Evolutionary conservation across 2,113 vertebrate genomes (phyloP), one percentile per base, ranked within the genome.

Genomic region (Otis tarda): DNA sequence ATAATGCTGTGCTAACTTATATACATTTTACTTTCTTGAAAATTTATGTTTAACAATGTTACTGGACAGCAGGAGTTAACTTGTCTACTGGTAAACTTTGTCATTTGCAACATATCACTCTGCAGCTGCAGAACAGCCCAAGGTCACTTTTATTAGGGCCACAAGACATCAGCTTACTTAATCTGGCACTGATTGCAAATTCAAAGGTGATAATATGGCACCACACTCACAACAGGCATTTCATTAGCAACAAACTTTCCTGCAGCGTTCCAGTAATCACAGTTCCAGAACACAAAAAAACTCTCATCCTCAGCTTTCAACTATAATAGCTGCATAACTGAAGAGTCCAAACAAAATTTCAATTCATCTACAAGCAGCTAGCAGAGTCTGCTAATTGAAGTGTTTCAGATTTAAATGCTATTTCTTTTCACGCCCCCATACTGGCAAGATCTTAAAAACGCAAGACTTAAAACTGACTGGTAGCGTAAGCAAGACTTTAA

Each of bases 141-240:
- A 97, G 97, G 97, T 96, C 95, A 96, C 56, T 91, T 52, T 41
- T 77, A 76, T 71, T 70, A 87, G 55, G 75, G 85, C 82, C 92
- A 92, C 85, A 95, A 90, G 79, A 91, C 86, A 87, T 74, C 76
- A 81, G 85, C 35, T 69, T 91, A 89, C 95, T 96, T 60, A 68
- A 95, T 78, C 92, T 94, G 94, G 94, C 94, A 96, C 65, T n/a
- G 77, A 76, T 24, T 94, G 92, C 92, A 85, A 93, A 95, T 82
- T 79, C 92, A 89, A 73, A 95, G 92, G 92, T 94, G 92, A 95
- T 57, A 96, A 92, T 37, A 73, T 7, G 30, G 92, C 91, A 92
- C 73, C 67, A 75, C 67, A 24, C 41, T 87, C 83, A 61, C 76
- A 78, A 41, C 45, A 39, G 39, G 65, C 77, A 94, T 79, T 94